Percentiles rank a stretch among this genome's conserved stretches.
Evolutionary conservation across 2,113 vertebrate genomes (phyloP).

Genomic region (Danionella cerebrum): DNA sequence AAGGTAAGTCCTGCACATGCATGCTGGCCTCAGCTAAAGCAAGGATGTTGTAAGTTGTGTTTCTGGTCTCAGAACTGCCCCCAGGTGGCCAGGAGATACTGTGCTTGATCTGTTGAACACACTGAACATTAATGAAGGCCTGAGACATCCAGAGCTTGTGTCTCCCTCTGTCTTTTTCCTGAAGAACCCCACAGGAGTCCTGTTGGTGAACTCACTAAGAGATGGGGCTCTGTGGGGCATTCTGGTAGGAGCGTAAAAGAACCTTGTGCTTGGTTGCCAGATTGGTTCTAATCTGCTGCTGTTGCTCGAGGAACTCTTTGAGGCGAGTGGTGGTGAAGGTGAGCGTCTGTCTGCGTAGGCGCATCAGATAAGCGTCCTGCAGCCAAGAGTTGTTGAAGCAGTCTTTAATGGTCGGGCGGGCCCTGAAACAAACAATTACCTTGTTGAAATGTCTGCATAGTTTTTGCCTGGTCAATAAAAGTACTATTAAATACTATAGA

Average conservation of each 20-base stretch:
- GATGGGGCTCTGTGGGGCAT: constrained; percentile 67
- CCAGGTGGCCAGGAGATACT: neutral
- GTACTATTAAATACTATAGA: too few relatives aligned
- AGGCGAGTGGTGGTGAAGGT: constrained; percentile 93
- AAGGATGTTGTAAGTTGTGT: constrained; percentile 1
- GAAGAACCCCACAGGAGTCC: constrained; percentile 22
- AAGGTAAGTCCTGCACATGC: constrained; percentile 16
- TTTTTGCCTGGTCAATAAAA: too few relatives aligned
- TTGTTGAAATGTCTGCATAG: too few relatives aligned
- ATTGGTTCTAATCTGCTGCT: constrained; percentile 72
- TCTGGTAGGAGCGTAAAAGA: constrained; percentile 89
- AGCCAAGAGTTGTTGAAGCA: constrained; percentile 92
- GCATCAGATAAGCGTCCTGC: constrained; percentile 96
- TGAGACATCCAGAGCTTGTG: neutral
- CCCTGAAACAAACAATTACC: constrained; percentile 69
- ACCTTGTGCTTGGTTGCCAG: constrained; percentile 91
- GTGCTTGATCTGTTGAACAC: constrained; percentile 11
- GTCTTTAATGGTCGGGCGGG: constrained; percentile 88
- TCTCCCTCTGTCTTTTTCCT: constrained; percentile 22
- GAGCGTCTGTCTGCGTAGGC: constrained; percentile 89
- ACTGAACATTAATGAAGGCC: neutral
- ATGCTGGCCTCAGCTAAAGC: constrained; percentile 38
- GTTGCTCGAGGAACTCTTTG: constrained; percentile 90
- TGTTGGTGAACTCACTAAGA: constrained; percentile 62
- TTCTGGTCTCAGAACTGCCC: constrained; percentile 9